phyloP scores from a whole-genome alignment of 2,797 vertebrate genomes.

The Squalus acanthias region DNA sequence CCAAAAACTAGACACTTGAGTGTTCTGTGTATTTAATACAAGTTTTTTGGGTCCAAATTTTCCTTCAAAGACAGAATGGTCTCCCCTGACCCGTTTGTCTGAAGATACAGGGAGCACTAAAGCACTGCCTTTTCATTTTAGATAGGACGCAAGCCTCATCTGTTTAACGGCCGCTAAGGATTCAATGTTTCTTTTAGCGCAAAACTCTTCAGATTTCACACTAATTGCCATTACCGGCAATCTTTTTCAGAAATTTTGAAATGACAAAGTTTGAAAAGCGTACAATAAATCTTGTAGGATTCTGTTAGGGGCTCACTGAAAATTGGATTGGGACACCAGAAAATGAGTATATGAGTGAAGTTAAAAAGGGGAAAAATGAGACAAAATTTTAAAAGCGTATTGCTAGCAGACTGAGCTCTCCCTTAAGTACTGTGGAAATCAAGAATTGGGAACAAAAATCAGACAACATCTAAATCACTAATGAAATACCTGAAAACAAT shows the following conservation, averaged over 20 bases:
- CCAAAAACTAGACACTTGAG: background rate
- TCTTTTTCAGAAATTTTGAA: background rate
- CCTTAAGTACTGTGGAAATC: constrained; percentile 10
- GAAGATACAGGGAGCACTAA: background rate
- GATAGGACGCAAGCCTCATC: background rate
- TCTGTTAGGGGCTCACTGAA: background rate
- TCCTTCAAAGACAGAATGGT: background rate
- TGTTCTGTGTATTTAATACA: background rate
- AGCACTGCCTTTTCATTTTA: background rate
- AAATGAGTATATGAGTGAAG: background rate
- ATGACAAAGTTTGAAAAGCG: background rate
- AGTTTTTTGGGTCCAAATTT: background rate
- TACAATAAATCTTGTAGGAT: background rate
- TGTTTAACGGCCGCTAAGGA: background rate
- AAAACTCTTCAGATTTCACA: background rate
- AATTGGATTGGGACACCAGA: background rate
- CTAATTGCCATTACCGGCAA: background rate
- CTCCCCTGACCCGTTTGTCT: background rate
- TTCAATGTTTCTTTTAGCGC: background rate
- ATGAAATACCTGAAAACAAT: constrained; percentile 81
- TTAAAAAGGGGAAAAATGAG: background rate
- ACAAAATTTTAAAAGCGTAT: background rate
- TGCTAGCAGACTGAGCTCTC: constrained; percentile 5
- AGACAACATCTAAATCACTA: constrained; percentile 24
- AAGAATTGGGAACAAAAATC: constrained; percentile 14